Conservation (phyloP, 1,140 invertebrate genomes). For the Pogonomyrmex californicus region DNA sequence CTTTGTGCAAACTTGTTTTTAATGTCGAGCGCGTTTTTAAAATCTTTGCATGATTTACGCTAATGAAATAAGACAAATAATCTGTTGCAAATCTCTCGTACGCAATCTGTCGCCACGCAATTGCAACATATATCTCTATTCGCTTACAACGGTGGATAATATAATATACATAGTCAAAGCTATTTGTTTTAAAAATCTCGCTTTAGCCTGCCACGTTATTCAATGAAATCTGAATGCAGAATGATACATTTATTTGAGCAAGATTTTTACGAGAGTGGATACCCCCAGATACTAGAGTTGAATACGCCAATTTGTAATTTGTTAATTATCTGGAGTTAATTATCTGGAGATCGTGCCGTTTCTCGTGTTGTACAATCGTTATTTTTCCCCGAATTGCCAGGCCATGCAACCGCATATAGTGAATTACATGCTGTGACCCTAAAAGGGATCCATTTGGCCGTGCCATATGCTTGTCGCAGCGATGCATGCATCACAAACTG, state of each 20-base stretch:
- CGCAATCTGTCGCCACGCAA: not conserved
- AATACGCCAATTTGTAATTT: conserved; percentile 45
- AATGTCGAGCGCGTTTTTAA: not conserved
- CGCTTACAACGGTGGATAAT: not conserved
- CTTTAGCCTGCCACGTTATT: not conserved
- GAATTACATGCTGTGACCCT: conserved; percentile 50
- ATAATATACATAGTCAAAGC: not conserved
- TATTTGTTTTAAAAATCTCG: not conserved
- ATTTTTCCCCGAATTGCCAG: conserved; percentile 55
- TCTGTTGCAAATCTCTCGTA: not conserved
- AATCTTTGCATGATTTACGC: not conserved
- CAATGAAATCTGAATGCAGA: not conserved
- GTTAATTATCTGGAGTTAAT: conserved; percentile 60
- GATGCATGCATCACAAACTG: conserved; percentile 59
- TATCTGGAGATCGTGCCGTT: conserved; percentile 37
- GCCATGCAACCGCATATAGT: conserved; percentile 34
- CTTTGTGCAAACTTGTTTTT: conserved; percentile 9
- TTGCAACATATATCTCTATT: not conserved
- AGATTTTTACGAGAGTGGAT: conserved; percentile 15
- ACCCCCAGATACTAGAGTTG: not conserved
- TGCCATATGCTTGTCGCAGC: conserved; percentile 57
- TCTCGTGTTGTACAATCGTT: conserved; percentile 28
- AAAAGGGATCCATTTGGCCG: conserved; percentile 58
- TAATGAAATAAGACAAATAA: conserved; percentile 7
- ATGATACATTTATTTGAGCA: not conserved